Evolutionary conservation across 2,888 invertebrate species (phyloP).

Genomic region (Drosophila phalerata): DNA sequence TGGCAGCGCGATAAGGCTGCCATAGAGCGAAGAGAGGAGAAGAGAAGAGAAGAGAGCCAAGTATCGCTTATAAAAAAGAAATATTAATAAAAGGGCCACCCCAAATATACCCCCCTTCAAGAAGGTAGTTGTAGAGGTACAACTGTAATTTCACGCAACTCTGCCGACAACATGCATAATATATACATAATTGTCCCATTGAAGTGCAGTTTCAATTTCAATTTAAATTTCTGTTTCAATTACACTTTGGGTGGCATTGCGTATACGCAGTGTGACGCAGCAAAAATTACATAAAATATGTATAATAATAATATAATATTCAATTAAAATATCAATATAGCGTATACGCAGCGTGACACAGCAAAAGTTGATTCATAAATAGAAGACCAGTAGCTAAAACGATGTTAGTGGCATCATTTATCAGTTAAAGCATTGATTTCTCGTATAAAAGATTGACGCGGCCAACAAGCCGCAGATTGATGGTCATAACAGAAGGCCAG

Average conservation of each 20-base stretch:
- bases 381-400: slow-evolving; percentile 47
- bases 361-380: slow-evolving; percentile 11
- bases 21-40: slow-evolving; percentile 34
- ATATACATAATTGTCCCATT: slow-evolving; percentile 31
- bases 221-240: slow-evolving; percentile 12
- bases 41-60: not conserved
- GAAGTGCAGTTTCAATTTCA: slow-evolving; percentile 18
- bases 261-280: slow-evolving; percentile 16
- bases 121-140: slow-evolving; percentile 1
- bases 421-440: slow-evolving; percentile 41
- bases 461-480: slow-evolving; percentile 74
- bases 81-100: slow-evolving; percentile 19
- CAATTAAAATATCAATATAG: not conserved
- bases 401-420: slow-evolving; percentile 47
- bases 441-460: slow-evolving; percentile 24
- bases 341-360: slow-evolving; percentile 35
- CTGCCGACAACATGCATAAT: slow-evolving; percentile 74
- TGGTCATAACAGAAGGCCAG: slow-evolving; percentile 28
- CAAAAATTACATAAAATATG: not conserved
- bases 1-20: slow-evolving; percentile 41
- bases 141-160: slow-evolving; percentile 75
- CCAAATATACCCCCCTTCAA: slow-evolving; percentile 11
- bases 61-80: slow-evolving; percentile 4
- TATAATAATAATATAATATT: not conserved
- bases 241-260: slow-evolving; percentile 10